A percentile compares a stretch with the other conserved stretches of the same genome.
Evolutionary conservation across 2,888 invertebrate species (phyloP).

Genomic region (Hydriomena furcata): DNA sequence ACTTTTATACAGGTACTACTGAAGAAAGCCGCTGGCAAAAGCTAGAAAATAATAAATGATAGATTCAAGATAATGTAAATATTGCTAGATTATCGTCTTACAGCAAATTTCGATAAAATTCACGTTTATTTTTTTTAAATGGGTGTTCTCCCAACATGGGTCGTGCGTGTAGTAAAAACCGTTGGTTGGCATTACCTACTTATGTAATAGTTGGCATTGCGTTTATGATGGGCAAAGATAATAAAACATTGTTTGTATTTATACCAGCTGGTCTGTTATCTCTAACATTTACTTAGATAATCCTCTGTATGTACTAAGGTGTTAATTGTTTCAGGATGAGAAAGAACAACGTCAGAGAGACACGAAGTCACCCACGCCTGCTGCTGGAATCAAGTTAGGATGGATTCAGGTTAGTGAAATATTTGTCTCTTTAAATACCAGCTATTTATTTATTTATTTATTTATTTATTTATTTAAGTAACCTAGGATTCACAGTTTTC

Average conservation of each 20-base stretch:
- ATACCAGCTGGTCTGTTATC: constrained; percentile 17
- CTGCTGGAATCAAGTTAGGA: constrained; percentile 89
- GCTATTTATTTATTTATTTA: too few species aligned
- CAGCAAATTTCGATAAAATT: too few species aligned
- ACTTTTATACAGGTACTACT: too few species aligned
- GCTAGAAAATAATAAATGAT: too few species aligned
- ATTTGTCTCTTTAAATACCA: too few species aligned
- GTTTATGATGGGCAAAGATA: constrained; percentile 32
- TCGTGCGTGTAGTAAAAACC: constrained; percentile 4
- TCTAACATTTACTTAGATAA: constrained; percentile 15
- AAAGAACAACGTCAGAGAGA: constrained; percentile 63
- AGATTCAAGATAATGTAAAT: too few species aligned
- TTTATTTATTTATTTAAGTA: too few species aligned
- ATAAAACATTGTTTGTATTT: constrained; percentile 34
- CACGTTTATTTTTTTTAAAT: too few species aligned
- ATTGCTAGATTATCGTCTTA: too few species aligned
- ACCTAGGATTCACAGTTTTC: too few species aligned
- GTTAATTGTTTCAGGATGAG: constrained; percentile 63
- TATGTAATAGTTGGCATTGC: constrained; percentile 39
- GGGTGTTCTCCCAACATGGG: too few species aligned
- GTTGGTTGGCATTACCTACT: not conserved
- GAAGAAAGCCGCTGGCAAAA: too few species aligned
- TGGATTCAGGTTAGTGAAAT: constrained; percentile 86
- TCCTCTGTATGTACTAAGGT: constrained; percentile 21
- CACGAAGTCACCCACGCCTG: constrained; percentile 75